Percentiles rank a stretch among this genome's conserved stretches.
phyloP scores from a whole-genome alignment of 2,888 invertebrate species.

The Ametastegia equiseti region DNA sequence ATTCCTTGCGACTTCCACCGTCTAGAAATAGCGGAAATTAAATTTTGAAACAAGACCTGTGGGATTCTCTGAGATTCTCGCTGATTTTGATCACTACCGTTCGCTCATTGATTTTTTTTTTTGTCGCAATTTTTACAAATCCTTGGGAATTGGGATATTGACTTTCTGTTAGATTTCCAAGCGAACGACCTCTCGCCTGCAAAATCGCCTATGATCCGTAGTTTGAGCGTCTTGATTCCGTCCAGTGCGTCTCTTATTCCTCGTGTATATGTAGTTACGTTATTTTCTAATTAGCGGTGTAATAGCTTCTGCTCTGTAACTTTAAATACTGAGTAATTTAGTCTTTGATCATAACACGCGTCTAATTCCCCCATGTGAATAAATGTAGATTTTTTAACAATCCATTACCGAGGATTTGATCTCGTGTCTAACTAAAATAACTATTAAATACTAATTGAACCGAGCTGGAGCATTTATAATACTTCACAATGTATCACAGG shows the following conservation, averaged over 20 bases:
- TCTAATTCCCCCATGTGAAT: neutral
- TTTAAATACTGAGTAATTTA: neutral
- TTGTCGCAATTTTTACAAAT: too few relatives aligned
- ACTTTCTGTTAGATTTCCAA: too few relatives aligned
- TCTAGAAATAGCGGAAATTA: too few relatives aligned
- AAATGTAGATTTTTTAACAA: neutral
- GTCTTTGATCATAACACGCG: neutral
- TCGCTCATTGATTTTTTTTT: too few relatives aligned
- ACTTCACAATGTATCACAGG: neutral
- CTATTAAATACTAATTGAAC: neutral
- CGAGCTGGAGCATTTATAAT: neutral
- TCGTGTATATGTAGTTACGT: too few relatives aligned
- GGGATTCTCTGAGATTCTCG: too few relatives aligned
- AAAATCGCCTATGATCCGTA: constrained; percentile 17
- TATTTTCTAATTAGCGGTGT: neutral
- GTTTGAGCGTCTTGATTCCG: constrained; percentile 25
- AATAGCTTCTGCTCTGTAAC: too few relatives aligned
- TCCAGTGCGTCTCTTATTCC: neutral
- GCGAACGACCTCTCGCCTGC: too few relatives aligned
- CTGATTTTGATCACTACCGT: too few relatives aligned
- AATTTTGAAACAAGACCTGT: too few relatives aligned
- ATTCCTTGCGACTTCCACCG: too few relatives aligned
- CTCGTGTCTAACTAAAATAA: neutral
- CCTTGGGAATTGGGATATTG: too few relatives aligned
- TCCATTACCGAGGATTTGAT: neutral